A percentile compares a stretch with the other conserved stretches of the same genome.
These are phyloP conservation scores for Saturnia japonica DNA, from an alignment of 2,888 invertebrate species.

Conservation along the genomic window DNA sequence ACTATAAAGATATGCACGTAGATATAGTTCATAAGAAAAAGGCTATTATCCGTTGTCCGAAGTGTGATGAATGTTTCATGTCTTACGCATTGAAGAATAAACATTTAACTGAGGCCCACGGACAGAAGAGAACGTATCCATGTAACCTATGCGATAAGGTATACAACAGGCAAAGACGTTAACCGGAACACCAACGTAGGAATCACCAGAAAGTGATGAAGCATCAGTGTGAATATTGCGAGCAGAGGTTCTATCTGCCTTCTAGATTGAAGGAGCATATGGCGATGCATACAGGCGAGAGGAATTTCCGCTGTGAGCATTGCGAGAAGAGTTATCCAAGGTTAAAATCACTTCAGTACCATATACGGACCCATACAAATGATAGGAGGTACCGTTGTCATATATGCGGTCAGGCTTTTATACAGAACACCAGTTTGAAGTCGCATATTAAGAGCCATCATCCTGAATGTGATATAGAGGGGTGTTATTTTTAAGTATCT, in stretches of 20 bases:
- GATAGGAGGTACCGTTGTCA: conserved; percentile 81
- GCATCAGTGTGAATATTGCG: conserved; percentile 80
- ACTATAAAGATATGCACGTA: conserved; percentile 74
- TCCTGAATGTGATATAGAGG: conserved; percentile 71
- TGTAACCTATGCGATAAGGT: conserved; percentile 75
- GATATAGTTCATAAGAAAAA: conserved; percentile 74
- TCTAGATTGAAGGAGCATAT: conserved; percentile 75
- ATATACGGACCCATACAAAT: conserved; percentile 82
- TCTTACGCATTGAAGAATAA: conserved; percentile 71
- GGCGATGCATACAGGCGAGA: conserved; percentile 79
- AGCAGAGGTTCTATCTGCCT: conserved; percentile 76
- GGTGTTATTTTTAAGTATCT: conserved; percentile 49
- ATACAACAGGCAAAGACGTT: conserved; percentile 72
- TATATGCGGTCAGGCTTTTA: conserved; percentile 81
- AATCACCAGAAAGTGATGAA: conserved; percentile 74
- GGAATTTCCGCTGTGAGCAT: conserved; percentile 80
- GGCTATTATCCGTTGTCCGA: conserved; percentile 68
- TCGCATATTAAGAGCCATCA: conserved; percentile 83
- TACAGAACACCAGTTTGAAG: conserved; percentile 82
- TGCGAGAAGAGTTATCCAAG: conserved; percentile 84
- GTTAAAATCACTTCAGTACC: conserved; percentile 81
- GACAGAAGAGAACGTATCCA: conserved; percentile 69
- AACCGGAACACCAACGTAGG: conserved; percentile 67
- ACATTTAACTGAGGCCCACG: conserved; percentile 70
- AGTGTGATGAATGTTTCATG: conserved; percentile 75